Base-by-base conservation (phyloP, 2,888 invertebrate genomes). In the Aphrophora alni region DNA sequence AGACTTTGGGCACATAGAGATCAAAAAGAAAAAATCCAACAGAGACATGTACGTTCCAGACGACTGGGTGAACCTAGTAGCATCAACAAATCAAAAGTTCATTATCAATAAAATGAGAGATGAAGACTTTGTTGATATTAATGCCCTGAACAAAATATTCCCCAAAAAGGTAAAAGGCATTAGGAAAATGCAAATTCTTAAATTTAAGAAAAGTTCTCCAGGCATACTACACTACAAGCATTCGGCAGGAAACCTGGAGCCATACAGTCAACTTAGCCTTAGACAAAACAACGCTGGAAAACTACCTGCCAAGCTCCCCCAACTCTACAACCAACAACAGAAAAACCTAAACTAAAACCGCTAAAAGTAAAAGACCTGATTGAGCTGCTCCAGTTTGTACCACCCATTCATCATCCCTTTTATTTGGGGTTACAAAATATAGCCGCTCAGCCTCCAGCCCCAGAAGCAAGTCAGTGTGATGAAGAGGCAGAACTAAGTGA, bases 11-110 rank as follows among this genome's bases (percentile, higher is more conserved):
- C 70, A n/a, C 3, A 24, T 70, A 70, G 70, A 70, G 25, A 24
- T 70, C 14, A 70, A 70, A 7, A 24, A 24, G 8, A 70, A 24
- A 70, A 21, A 21, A 14, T 10, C 14, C 27, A 24, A 21, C n/a
- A 70, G 70, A 70, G 70, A 70, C 70, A 70, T 70, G 70, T 70
- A 21, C 7, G 70, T 70, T 24, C 70, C 70, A 70, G 7, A 70
- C 10, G 70, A 70, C 27, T 70, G 70, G 70, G 21, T 70, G 21
- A 27, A 70, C 70, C 70, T 70, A 12, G 70, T 70, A n/a, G 70
- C 70, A 70, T 70, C 70, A 21, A 1, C 70, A 21, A 70, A 21
- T 21, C 70, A 27, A 24, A 70, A 70, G 27, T 70, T 70, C 21
- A 70, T 70, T 3, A 21, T 70, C 10, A 70, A 14, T n/a, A 12